Conservation (phyloP, 2,888 invertebrate species). For the Portevinia maculata region DNA sequence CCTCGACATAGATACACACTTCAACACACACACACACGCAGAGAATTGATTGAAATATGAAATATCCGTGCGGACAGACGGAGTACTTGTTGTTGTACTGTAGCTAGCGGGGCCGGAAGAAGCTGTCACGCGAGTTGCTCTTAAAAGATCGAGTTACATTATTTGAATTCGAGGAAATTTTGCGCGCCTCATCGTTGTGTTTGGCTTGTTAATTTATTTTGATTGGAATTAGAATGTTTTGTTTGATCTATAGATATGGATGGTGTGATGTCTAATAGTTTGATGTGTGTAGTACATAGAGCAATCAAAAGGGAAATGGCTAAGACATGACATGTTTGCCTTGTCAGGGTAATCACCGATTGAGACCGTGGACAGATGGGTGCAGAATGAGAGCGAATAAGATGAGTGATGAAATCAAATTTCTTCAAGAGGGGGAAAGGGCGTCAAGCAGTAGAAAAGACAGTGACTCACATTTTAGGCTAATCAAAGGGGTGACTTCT, state of each 20-base stretch:
- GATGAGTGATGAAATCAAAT: neutral
- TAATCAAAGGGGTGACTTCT: too few relatives aligned
- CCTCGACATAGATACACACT: neutral
- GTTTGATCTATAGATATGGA: slow-evolving; percentile 51
- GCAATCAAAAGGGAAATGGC: slow-evolving; percentile 53
- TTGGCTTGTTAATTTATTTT: slow-evolving; percentile 64
- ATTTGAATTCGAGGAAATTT: slow-evolving; percentile 56
- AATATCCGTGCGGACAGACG: slow-evolving; percentile 47
- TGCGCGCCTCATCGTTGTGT: slow-evolving; percentile 23
- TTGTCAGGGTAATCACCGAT: slow-evolving; percentile 14
- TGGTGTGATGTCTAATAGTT: neutral
- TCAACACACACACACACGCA: too few relatives aligned
- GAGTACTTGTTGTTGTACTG: neutral
- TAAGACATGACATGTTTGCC: slow-evolving; percentile 43
- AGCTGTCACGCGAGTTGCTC: slow-evolving; percentile 47
- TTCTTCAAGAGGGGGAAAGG: neutral
- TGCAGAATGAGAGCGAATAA: neutral
- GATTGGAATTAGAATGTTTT: slow-evolving; percentile 59
- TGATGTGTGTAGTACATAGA: slow-evolving; percentile 5
- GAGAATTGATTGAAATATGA: slow-evolving; percentile 23
- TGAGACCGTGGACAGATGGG: slow-evolving; percentile 48
- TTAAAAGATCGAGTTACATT: slow-evolving; percentile 70
- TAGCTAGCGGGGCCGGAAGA: slow-evolving; percentile 57
- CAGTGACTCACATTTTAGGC: too few relatives aligned
- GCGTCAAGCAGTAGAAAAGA: too few relatives aligned